Evolutionary conservation across 2,888 invertebrate genomes (phyloP), one percentile per base, ranked within the genome.

Genomic region (Cenopis cana): DNA sequence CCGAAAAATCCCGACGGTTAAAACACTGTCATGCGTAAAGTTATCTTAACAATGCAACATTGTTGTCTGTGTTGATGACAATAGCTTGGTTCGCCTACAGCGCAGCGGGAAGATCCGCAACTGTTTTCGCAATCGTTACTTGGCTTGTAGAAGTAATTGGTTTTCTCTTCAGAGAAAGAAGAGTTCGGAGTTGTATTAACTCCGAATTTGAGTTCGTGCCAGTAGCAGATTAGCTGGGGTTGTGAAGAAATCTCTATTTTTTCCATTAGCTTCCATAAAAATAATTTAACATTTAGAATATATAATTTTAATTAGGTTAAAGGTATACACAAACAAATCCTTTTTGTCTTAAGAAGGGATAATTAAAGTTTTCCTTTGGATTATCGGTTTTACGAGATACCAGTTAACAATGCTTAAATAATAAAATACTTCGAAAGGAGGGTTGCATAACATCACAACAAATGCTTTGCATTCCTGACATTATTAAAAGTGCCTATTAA

Each of bases 1-100:
- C 81, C 82, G 80, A 79, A 78, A 81, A 85, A 82, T 79, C 79
- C 79, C 76, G 76, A 8, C 55, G 68, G 73, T 33, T 69, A 68
- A 69, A 69, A 68, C 66, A 66, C 57, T 70, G 70, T 67, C 71
- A 71, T 61, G 71, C 71, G 71, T 71, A 67, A 71, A 71, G 67
- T 71, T 67, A 71, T 71, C 71, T 71, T 56, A 67, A 71, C 66
- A 71, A 71, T 56, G 61, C 66, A 46, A 60, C 49, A 61, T 50
- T 62, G 33, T 71, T 67, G 67, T 55, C 64, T 61, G 54, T 71
- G 67, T 61, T 71, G 71, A 61, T 55, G 36, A 71, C 54, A 71
- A 52, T 64, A 67, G 65, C 64, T 57, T 29, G n/a, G 56, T 29
- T 38, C 17, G 57, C 33, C 41, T 24, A 36, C 38, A 14, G 49